Base-by-base conservation (phyloP, 2,113 vertebrate genomes). In the Eubucco bourcierii region DNA sequence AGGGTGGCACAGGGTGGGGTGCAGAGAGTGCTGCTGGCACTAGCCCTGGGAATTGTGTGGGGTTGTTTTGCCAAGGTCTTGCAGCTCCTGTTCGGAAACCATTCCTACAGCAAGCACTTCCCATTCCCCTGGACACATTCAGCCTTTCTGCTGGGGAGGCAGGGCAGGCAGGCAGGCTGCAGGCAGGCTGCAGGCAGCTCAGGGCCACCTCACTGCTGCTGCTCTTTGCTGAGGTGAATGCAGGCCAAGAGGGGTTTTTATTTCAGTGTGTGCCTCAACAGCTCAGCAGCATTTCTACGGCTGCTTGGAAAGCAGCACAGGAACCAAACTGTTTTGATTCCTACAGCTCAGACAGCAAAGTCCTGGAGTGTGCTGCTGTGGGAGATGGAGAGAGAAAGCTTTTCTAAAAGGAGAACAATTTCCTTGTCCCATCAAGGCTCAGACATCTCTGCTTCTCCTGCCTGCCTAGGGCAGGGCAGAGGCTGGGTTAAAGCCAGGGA, bases 261-360 rank as follows among this genome's bases (percentile, higher is more conserved):
- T 87, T 84, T 91, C 66, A 23, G 7, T 10, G 18, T 61, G 28
- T 63, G 60, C 50, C 10, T 5, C 31, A 65, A 34, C 31, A 84
- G 34, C 37, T 34, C 79, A 68, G 67, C 39, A 87, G 23, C 31
- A 68, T 74, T 91, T 52, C 74, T 59, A n/a, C 64, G 70, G 58
- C 68, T 61, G 31, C 78, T 87, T 60, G 52, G 79, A 80, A 90
- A 81, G 55, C 50, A 80, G 53, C 27, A 6, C 59, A 71, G 82
- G 46, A 90, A 80, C 33, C 27, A 47, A 91, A 46, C 41, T 84
- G 79, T 64, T 94, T 73, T 90, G 72, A 90, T 75, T 83, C 83
- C 58, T 88, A 85, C 90, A 92, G 41, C 65, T 85, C n/a, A 67
- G 68, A 73, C 29, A 76, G 56, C 52, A 63, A 65, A 75, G 33